Evolutionary conservation across 64 coral and sea anemone species (phyloP).

Genomic region (Cladopsammia gracilis): DNA sequence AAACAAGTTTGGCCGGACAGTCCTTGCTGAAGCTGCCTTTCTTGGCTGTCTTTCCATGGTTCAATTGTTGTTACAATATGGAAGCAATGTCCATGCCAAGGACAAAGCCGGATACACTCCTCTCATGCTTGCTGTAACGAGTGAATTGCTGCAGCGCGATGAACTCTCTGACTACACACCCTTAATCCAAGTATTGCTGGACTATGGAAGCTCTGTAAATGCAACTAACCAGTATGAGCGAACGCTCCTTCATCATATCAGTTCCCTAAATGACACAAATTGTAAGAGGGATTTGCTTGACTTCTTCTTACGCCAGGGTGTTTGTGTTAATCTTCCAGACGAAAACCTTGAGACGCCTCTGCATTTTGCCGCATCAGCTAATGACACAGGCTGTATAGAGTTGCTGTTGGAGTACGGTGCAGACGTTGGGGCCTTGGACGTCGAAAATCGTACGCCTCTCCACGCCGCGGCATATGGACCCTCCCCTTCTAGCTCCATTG

Average conservation of each 20-base stretch:
- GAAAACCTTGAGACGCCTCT: conserved; percentile 14
- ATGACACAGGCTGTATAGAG: neutral
- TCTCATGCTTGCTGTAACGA: neutral
- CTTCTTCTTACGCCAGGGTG: neutral
- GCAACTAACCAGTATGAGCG: neutral
- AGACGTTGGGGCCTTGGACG: neutral
- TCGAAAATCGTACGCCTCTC: conserved; percentile 16
- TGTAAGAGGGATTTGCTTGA: neutral
- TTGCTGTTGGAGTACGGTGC: conserved; percentile 3
- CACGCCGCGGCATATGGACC: conserved; percentile 1
- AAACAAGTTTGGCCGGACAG: neutral
- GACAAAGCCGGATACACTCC: neutral
- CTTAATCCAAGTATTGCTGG: neutral
- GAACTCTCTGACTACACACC: neutral
- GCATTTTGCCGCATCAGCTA: neutral
- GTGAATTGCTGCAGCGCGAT: too few species aligned
- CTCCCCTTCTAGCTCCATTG: neutral
- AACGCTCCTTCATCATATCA: conserved; percentile 41
- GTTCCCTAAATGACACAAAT: neutral
- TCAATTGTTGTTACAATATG: neutral
- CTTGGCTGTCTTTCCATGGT: neutral
- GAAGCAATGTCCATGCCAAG: neutral
- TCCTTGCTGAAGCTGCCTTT: neutral
- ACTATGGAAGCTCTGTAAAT: conserved; percentile 4
- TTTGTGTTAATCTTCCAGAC: conserved; percentile 20